These are phyloP conservation scores for Urocyon cinereoargenteus DNA, from an alignment of 2,797 vertebrate genomes.

Conservation along the genomic window DNA sequence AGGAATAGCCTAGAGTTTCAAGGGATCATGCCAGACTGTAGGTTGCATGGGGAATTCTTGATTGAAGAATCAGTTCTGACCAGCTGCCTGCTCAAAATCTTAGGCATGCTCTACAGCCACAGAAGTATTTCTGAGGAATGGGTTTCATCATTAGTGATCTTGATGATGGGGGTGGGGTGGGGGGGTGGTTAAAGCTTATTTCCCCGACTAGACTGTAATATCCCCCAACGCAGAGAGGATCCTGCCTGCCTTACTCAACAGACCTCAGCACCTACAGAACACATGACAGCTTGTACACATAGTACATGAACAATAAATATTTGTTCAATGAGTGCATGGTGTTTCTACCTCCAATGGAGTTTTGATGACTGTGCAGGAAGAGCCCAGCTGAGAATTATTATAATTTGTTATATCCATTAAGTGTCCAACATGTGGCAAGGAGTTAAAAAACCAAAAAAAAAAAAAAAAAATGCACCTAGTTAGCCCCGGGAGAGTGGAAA, in stretches of 20 bases:
- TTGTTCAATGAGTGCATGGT: background rate
- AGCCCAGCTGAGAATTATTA: background rate
- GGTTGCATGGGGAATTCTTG: background rate
- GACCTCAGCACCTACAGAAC: background rate
- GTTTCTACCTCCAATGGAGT: background rate
- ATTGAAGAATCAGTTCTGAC: background rate
- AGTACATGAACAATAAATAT: background rate
- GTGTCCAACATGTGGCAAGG: background rate
- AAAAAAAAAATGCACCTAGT: background rate
- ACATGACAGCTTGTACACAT: background rate
- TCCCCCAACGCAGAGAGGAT: background rate
- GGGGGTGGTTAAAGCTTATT: background rate
- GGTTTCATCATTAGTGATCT: background rate
- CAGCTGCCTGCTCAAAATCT: background rate
- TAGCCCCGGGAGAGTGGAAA: background rate
- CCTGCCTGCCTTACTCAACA: background rate
- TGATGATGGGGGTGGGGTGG: background rate
- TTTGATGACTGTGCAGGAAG: background rate
- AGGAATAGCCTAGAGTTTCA: background rate
- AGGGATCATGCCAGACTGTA: background rate
- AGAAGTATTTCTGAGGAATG: background rate
- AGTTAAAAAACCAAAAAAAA: background rate
- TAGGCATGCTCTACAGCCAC: background rate
- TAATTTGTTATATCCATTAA: conserved; percentile 33
- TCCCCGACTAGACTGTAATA: background rate